Base-by-base conservation (phyloP, 92 coral and sea anemone genomes). In the Plumapathes pennacea region DNA sequence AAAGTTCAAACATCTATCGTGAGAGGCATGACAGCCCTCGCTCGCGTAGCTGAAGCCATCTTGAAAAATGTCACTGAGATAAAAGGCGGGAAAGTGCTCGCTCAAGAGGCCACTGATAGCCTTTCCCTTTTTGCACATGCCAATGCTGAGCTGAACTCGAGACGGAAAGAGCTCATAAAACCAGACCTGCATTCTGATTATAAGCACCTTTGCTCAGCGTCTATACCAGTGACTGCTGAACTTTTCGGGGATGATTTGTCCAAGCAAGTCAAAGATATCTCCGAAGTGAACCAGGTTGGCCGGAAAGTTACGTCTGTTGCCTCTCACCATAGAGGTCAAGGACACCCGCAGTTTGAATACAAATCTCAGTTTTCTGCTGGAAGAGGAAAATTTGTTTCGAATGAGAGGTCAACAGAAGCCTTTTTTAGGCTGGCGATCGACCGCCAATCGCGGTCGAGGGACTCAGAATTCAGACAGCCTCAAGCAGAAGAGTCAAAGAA, bases 1-100 rank as follows among this genome's bases (percentile, higher is more conserved):
- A 69, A 69, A 46, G 76, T 57, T 9, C 67, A 69, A 57, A 69
- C 77, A 21, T 33, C 68, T 26, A 28, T 57, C 22, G 25, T 47
- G 20, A 42, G 28, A 25, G 50, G 60, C 54, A 69, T 69, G 68
- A 38, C 58, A 17, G 68, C 77, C 10, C 38, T 69, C 9, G 20
- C 51, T 57, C 58, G 68, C 53, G 68, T 50, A 22, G 26, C 68
- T 18, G 77, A 67, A 41, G 45, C 67, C 49, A 47, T 31, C 43
- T 20, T 56, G 44, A 60, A 42, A 40, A 27, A 38, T 31, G 66
- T 68, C 43, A 41, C 32, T 23, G 49, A 44, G 50, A 17, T 68
- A n/a, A 58, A 58, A 20, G 55, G 33, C 20, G 75, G 75, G 66
- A 67, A 67, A 46, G 54, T 22, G 57, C 29, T 68, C 38, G 17